Evolutionary conservation across 2,113 vertebrate genomes (phyloP), one percentile per base, ranked within the genome.

Genomic region (Triplophysa tibetana): DNA sequence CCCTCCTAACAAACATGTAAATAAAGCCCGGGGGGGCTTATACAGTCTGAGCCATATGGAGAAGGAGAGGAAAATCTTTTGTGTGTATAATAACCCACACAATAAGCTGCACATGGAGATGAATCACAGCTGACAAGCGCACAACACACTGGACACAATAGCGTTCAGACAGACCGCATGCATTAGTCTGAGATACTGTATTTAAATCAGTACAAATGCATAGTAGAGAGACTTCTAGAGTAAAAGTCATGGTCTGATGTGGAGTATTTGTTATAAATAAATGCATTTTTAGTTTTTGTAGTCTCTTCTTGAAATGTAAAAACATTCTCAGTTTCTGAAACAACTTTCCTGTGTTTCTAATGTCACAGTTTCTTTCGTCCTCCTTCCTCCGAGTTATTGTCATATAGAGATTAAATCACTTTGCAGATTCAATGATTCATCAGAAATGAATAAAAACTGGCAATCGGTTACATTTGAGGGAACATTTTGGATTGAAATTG

Each of bases 51-150:
- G 54, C 12, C 8, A 1, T 76, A 24, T 33, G 61, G 58, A 33
- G 38, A 21, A 77, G 17, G n/a, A 21, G 54, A n/a, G 24, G 54
- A 33, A 17, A 73, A 24, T 81, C 89, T 86, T 86, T 82, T 88
- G 86, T 58, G 67, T 82, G 19, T 61, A 19, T 24, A 19, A 61
- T 33, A 73, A 14, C 60, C 12, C 16, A 8, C 21, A 74, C 33
- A 24, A 61, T 19, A 17, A 74, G 54, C 8, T 60, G 16, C 52
- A 43, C 54, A 74, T 60, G 16, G 43, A 62, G 67, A 63, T 62
- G 69, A 56, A 68, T 43, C 54, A 19, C 38, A 68, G 38, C 64
- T 58, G 76, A 78, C 65, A 74, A 54, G 70, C 70, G 33, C 12
- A 52, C 26, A 38, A 72, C 50, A 3, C 54, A 24, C 54, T 2